Evolutionary conservation across 1,140 invertebrate genomes (phyloP), one percentile per base, ranked within the genome.

Genomic region (Microvelia longipes): DNA sequence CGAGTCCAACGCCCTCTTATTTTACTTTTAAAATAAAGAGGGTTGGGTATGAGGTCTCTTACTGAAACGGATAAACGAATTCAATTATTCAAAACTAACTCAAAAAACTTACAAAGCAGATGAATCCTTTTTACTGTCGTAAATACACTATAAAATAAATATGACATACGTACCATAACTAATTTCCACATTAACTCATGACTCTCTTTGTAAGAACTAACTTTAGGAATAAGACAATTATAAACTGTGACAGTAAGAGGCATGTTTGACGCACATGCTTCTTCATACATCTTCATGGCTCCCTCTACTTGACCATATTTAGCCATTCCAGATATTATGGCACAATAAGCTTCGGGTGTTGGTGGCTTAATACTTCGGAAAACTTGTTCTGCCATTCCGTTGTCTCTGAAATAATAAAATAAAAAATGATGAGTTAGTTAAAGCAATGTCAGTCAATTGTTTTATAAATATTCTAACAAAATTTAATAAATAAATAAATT

Each of bases 221-320:
- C 76, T 67, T 84, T 80, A 26, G 74, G 75, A n/a, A 94, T 83
- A 1, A 94, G 74, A 2, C 81, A 74, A 80, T 94, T 94, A 71
- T 86, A 94, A 0, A 87, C 85, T 73, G 83, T 81, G 0, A 84
- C 78, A 71, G 85, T 85, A 5, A 92, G 74, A n/a, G 79, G 75
- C 1, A 92, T 77, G 26, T 84, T 81, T 74, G 88, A 87, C 29
- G 84, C 78, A 69, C 82, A 76, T 13, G 88, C 87, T 78, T 94
- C 87, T 67, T 87, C 77, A 67, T 86, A 87, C 61, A 92, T 75
- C 0, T 81, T 71, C 77, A 83, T 85, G 0, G 87, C 88, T 74
- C 83, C 78, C 65, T 89, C 85, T 26, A 81, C 77, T 81, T 90
- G 75, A 29, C 81, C 82, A 78, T 85, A 85, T 73, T 85, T 85